Evolutionary conservation across 2,797 vertebrate species (phyloP), one percentile per base, ranked within the genome.

Genomic region (Anguilla obscura): DNA sequence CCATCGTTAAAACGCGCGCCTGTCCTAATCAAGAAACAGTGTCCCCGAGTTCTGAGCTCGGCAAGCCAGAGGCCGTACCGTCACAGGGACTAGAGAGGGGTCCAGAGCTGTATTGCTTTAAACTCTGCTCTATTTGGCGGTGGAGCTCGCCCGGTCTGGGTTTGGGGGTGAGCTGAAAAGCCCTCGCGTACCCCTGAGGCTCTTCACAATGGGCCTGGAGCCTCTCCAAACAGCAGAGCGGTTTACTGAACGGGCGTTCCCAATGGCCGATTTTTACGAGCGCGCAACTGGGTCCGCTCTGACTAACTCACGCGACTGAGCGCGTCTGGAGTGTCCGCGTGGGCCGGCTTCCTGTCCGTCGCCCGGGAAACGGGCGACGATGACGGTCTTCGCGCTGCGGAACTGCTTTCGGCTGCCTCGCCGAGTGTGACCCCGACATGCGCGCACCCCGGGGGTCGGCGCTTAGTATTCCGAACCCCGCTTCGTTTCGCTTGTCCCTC

Each of bases 71-170:
- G 54, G 36, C 63, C 36, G n/a, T 69, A 56, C 76, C 56, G 58
- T 60, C 84, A 85, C 60, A 52, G 40, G 50, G 63, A 88, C 36
- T 3, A 16, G 84, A 85, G 40, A 86, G 54, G 14, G 6, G 56
- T 36, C 24, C 21, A 18, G 12, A 21, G 52, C 40, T 36, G 16
- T 21, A 30, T 45, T 24, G 69, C 80, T 88, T 85, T 40, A 18
- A 63, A 33, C 45, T 85, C 24, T 27, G 36, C 36, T 16, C 36
- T 36, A 54, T 85, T 87, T 27, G 24, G 50, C 82, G 12, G 21
- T 27, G 85, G 40, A 24, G 36, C 33, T 40, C 24, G 8, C 74
- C 45, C 14, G 18, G 74, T 45, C 74, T n/a, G 5, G 36, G 58
- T n/a, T 85, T 14, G 24, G 45, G 24, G 16, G 30, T 24, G 80